phyloP scores from a whole-genome alignment of 2,797 vertebrate species.

The Falco biarmicus region DNA sequence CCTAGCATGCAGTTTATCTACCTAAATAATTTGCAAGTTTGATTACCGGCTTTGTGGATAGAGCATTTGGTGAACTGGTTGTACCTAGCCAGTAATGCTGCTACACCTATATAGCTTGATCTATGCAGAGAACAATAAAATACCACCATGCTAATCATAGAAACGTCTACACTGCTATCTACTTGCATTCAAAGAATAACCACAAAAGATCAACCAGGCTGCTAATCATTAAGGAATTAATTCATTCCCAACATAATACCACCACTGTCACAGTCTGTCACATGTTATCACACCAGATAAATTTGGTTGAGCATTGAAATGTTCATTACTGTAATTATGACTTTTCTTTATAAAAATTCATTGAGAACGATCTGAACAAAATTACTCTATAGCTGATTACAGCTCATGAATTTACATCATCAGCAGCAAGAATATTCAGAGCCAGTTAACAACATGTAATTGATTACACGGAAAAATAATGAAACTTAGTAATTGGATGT shows the following conservation, averaged over 20 bases:
- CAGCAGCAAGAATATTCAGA: constrained; percentile 36
- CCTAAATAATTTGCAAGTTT: background rate
- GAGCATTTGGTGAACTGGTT: background rate
- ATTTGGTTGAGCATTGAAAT: constrained; percentile 11
- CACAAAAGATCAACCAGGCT: background rate
- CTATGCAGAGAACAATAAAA: background rate
- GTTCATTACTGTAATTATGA: constrained; percentile 7
- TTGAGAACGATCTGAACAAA: constrained; percentile 34
- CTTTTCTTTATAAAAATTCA: constrained; percentile 45
- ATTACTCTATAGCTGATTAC: constrained; percentile 47
- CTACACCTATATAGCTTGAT: background rate
- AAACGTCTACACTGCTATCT: background rate
- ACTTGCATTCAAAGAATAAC: background rate
- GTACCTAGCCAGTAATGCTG: background rate
- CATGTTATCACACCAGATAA: background rate
- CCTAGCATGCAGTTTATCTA: background rate
- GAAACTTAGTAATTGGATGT: constrained; percentile 26
- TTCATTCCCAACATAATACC: background rate
- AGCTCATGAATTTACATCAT: constrained; percentile 58
- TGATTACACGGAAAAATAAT: constrained; percentile 25
- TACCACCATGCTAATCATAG: background rate
- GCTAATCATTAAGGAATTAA: background rate
- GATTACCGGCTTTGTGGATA: background rate
- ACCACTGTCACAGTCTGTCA: background rate
- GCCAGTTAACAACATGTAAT: constrained; percentile 28